Conservation (phyloP, 2,113 vertebrate species). For the Irena cyanogastra region DNA sequence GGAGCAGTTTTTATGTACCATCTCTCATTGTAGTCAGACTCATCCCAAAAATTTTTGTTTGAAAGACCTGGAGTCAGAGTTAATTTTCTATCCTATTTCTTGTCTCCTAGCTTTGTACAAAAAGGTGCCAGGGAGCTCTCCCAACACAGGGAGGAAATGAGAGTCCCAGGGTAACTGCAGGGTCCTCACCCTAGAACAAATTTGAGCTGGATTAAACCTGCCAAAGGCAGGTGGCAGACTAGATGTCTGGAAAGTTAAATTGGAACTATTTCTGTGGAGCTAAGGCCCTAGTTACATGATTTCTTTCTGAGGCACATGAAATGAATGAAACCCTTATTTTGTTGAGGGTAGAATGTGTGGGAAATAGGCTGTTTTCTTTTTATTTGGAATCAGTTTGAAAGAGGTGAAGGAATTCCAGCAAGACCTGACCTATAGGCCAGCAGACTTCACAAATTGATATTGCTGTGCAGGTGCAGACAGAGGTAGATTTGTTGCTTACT, state of each 20-base stretch:
- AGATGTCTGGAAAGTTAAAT: neutral
- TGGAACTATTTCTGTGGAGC: neutral
- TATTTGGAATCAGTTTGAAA: neutral
- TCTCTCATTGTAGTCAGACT: neutral
- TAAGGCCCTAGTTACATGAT: neutral
- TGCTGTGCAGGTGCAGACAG: neutral
- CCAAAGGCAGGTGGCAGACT: neutral
- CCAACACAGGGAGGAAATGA: neutral
- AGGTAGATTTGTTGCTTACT: neutral
- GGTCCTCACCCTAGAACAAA: neutral
- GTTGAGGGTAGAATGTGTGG: neutral
- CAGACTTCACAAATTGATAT: neutral
- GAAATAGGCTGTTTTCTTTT: neutral
- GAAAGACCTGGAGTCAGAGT: neutral
- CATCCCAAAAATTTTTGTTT: neutral
- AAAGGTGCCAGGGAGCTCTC: neutral
- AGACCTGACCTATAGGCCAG: neutral
- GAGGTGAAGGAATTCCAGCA: neutral
- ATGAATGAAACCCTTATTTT: neutral
- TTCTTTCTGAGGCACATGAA: neutral
- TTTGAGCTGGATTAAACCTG: neutral
- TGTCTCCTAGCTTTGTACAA: neutral
- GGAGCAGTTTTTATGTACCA: neutral
- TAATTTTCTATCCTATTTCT: neutral
- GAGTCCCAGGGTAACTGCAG: neutral